Base-by-base conservation (phyloP, 2,888 invertebrate species). In the Pimpla rufipes region DNA sequence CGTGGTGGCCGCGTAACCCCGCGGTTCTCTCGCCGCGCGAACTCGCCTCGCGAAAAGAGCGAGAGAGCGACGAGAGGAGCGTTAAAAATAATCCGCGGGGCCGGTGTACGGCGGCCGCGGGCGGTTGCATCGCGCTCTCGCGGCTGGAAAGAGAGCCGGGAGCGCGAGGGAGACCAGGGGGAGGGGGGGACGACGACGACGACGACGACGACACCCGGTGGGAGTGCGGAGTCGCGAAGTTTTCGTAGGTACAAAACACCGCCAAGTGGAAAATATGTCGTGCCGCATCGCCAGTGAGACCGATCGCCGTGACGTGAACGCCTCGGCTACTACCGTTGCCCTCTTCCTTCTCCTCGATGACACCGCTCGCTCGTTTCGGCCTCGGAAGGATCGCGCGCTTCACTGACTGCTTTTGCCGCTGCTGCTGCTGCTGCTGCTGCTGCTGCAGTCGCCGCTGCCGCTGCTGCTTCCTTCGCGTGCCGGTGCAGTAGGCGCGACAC, bases 51-150 rank as follows among this genome's bases (percentile, higher is more conserved):
- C 35, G 55, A 59, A 21, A 37, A 71, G 57, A 55, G 45, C 40
- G 66, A 23, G 66, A 68, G 18, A 42, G 57, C 13, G 47, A 29
- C 21, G 29, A 29, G 29, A 50, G 16, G 75, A 40, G 67, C 76
- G 75, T 76, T 83, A 83, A 83, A 83, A 83, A 83, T 83, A 83
- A 75, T 66, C 23, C 73, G 67, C 59, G 45, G 16, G 23, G 52
- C 47, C 21, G 47, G 62, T 78, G 47, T 55, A 40, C n/a, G 23
- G 40, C 42, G 37, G 16, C 42, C 57, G 67, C 57, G n/a, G 35
- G 52, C 71, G 18, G 70, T 76, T 82, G 81, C 81, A 82, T 78
- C 78, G 78, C n/a, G 55, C 40, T 81, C 45, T 57, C 68, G 18
- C 47, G 37, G 67, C 1, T 1, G 52, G 21, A 55, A 55, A 18